Percentiles rank a stretch among this genome's conserved stretches.
Conservation (phyloP, 2,113 vertebrate genomes). For the Mobula hypostoma region DNA sequence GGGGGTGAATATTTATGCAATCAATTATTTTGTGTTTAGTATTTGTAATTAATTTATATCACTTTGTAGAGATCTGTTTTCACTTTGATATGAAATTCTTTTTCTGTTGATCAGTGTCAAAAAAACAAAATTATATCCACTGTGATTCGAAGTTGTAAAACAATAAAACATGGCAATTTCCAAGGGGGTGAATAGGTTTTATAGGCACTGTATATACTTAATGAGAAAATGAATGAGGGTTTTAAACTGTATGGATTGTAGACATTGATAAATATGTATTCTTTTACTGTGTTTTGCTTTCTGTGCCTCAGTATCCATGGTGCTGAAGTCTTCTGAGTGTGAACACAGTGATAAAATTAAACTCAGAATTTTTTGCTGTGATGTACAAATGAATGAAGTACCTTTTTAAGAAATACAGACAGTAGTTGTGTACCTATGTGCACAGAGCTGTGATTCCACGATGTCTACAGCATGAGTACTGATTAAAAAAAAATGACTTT, state of each 20-base stretch:
- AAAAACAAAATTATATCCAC: too few species aligned
- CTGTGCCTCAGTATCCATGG: too few species aligned
- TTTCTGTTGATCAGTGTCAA: too few species aligned
- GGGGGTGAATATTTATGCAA: too few species aligned
- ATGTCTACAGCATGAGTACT: not conserved
- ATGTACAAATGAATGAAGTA: not conserved
- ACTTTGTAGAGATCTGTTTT: too few species aligned
- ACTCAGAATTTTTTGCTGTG: not conserved
- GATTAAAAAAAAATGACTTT: not conserved
- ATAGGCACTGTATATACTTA: not conserved
- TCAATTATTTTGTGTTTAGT: too few species aligned
- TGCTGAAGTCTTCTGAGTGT: too few species aligned
- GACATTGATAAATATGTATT: not conserved
- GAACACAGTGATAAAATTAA: not conserved
- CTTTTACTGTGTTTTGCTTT: not conserved
- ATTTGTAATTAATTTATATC: too few species aligned
- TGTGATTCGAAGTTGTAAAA: too few species aligned
- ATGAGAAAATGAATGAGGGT: not conserved
- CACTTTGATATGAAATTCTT: too few species aligned
- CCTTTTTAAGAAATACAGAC: not conserved
- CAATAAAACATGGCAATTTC: too few species aligned
- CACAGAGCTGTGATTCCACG: not conserved
- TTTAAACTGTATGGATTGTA: not conserved
- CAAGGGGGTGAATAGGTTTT: too few species aligned
- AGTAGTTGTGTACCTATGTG: not conserved